A percentile compares a stretch with the other conserved stretches of the same genome.
Conservation (phyloP, 2,888 invertebrate species). For the Drosophila ustulata region DNA sequence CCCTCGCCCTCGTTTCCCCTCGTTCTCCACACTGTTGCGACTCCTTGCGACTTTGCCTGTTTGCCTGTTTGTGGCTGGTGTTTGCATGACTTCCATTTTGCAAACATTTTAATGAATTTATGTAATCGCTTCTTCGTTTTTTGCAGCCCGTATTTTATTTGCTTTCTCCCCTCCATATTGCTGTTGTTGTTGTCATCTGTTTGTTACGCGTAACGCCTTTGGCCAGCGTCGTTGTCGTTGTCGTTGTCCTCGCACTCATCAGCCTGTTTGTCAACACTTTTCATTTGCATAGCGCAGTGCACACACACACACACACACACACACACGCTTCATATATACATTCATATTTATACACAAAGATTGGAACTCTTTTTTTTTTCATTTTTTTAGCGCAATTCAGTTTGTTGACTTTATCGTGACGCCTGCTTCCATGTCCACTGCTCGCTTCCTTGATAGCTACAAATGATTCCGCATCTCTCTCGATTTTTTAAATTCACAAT, state of each 20-base stretch:
- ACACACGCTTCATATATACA: neutral
- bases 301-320: neutral
- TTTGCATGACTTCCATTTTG: slow-evolving; percentile 61
- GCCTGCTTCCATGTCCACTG: slow-evolving; percentile 1
- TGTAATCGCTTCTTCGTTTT: slow-evolving; percentile 56
- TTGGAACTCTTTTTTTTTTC: slow-evolving; percentile 2
- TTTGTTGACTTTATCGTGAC: slow-evolving; percentile 3
- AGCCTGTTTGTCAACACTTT: slow-evolving; percentile 63
- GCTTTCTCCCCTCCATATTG: slow-evolving; percentile 14
- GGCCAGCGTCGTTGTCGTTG: slow-evolving; percentile 14
- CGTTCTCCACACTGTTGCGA: neutral
- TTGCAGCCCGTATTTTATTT: slow-evolving; percentile 30
- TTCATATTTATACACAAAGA: neutral
- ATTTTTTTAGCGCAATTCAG: neutral
- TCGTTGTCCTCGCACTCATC: slow-evolving; percentile 33
- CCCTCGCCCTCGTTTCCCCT: neutral
- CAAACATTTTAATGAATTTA: slow-evolving; percentile 70
- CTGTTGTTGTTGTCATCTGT: slow-evolving; percentile 26
- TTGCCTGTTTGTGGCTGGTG: slow-evolving; percentile 31
- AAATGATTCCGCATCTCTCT: slow-evolving; percentile 1
- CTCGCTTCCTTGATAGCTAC: slow-evolving; percentile 2
- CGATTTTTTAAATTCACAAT: slow-evolving; percentile 1
- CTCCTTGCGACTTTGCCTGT: slow-evolving; percentile 2
- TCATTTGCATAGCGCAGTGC: slow-evolving; percentile 23
- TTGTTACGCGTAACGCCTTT: slow-evolving; percentile 33